Evolutionary conservation across 2,113 vertebrate genomes (phyloP).

Genomic region (Coturnix japonica): DNA sequence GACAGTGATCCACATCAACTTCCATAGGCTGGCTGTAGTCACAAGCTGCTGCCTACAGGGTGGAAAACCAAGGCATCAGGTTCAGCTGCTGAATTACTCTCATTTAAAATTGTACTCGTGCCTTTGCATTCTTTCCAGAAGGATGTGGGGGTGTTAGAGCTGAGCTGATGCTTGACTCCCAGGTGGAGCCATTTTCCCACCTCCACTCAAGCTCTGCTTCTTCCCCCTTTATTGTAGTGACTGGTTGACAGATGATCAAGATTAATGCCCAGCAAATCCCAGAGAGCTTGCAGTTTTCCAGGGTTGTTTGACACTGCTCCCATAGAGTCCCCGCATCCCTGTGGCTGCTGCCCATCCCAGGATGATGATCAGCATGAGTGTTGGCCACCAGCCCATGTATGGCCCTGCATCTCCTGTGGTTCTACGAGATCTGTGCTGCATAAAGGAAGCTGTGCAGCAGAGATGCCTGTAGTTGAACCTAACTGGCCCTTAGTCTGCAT

Average conservation of each 20-base stretch:
- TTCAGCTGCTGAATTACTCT: not conserved
- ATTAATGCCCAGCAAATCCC: not conserved
- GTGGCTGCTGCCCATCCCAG: not conserved
- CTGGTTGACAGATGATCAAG: not conserved
- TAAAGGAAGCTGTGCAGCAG: rapidly evolving
- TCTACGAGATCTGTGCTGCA: not conserved
- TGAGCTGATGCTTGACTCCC: not conserved
- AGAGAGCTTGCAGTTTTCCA: not conserved
- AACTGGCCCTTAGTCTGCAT: rapidly evolving
- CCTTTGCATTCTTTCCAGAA: not conserved
- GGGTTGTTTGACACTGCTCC: not conserved
- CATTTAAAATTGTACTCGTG: not conserved
- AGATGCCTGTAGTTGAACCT: rapidly evolving
- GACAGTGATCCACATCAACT: not conserved
- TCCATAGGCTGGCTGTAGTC: rapidly evolving
- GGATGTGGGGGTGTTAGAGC: not conserved
- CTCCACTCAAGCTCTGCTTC: not conserved
- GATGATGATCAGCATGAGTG: too few relatives aligned
- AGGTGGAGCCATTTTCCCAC: not conserved
- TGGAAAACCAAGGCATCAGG: not conserved
- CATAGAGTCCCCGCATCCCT: not conserved
- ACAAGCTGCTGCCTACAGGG: not conserved
- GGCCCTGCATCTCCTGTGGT: not conserved
- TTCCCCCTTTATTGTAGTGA: not conserved
- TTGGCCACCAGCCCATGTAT: too few relatives aligned